Percentiles rank a stretch among this genome's conserved stretches.
Evolutionary conservation across 2,113 vertebrate species (phyloP).

Genomic region (Myiopsitta monachus): DNA sequence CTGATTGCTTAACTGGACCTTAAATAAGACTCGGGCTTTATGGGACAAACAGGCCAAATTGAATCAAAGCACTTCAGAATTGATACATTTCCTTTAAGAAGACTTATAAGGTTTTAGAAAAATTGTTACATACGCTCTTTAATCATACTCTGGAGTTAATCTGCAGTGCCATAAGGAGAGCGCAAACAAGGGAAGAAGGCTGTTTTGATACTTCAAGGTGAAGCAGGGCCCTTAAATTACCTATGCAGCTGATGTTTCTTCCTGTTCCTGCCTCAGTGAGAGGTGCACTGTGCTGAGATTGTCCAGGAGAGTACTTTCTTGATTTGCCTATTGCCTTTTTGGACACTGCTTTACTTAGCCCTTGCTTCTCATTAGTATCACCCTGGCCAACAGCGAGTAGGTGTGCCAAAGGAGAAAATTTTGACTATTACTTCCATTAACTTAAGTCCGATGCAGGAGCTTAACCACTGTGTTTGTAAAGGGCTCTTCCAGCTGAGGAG

Average conservation of each 20-base stretch:
- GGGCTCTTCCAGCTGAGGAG: background rate
- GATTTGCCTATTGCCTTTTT: background rate
- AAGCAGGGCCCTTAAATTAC: background rate
- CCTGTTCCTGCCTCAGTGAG: background rate
- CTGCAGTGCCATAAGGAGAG: background rate
- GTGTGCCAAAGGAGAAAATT: background rate
- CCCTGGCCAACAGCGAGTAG: background rate
- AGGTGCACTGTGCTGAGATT: background rate
- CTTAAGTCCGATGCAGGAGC: background rate
- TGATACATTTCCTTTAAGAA: background rate
- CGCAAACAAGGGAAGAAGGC: background rate
- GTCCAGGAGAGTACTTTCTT: rapidly evolving
- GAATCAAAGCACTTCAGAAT: background rate
- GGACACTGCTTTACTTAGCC: rapidly evolving
- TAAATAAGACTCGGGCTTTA: background rate
- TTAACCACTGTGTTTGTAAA: background rate
- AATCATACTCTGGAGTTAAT: background rate
- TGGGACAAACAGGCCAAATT: background rate
- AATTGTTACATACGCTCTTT: rapidly evolving
- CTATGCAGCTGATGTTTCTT: background rate
- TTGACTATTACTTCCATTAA: background rate
- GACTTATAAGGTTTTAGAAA: background rate
- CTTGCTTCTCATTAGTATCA: rapidly evolving
- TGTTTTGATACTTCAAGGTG: background rate
- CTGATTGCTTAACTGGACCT: background rate